Conservation (phyloP, 2,113 vertebrate species). For the Ciconia stormi region DNA sequence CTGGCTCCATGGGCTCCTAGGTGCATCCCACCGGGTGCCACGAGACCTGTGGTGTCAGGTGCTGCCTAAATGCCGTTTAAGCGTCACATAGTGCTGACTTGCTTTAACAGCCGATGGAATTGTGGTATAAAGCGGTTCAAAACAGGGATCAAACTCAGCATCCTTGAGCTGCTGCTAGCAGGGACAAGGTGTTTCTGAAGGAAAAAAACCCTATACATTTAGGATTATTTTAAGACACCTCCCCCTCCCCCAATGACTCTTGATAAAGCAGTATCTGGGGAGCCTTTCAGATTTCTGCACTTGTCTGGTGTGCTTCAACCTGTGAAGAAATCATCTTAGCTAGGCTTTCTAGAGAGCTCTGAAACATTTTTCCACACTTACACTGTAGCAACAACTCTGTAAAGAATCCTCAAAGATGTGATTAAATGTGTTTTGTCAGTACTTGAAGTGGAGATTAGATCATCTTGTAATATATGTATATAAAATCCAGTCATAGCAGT, state of each 20-base stretch:
- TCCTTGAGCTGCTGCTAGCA: background rate
- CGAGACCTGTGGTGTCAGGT: background rate
- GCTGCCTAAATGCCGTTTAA: background rate
- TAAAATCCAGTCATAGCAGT: background rate
- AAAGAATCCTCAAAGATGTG: background rate
- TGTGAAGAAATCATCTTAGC: background rate
- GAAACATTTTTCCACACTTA: background rate
- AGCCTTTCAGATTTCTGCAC: background rate
- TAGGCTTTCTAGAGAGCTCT: background rate
- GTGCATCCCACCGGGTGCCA: background rate
- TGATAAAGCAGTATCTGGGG: background rate
- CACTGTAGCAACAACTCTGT: background rate
- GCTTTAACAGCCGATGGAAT: background rate
- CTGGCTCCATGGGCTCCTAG: background rate
- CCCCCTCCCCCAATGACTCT: accelerated
- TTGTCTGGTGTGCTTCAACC: background rate
- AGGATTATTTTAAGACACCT: background rate
- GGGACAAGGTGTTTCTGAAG: background rate
- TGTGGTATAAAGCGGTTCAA: background rate
- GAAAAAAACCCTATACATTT: background rate
- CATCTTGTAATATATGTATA: background rate
- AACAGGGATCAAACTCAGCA: background rate
- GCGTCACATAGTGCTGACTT: background rate
- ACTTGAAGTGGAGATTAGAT: background rate
- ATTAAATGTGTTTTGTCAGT: background rate